These are phyloP conservation scores for Petrophora chlorosata DNA, from an alignment of 2,888 invertebrate species.

Conservation along the genomic window DNA sequence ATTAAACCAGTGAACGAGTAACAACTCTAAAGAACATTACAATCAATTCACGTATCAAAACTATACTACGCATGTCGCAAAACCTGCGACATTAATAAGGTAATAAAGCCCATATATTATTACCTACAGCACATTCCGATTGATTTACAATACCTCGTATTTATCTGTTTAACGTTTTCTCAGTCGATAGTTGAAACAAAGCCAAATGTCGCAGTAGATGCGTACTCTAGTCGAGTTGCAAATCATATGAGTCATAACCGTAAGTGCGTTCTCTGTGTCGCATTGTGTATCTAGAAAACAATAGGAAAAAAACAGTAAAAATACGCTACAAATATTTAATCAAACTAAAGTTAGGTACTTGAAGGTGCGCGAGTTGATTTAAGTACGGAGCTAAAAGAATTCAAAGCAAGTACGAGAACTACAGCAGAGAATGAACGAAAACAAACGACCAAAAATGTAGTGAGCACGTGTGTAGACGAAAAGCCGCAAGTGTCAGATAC, in stretches of 20 bases:
- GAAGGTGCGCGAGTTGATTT: slow-evolving; percentile 8
- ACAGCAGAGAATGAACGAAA: slow-evolving; percentile 46
- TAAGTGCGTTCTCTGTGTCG: slow-evolving; percentile 51
- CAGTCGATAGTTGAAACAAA: slow-evolving; percentile 59
- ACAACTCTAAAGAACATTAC: background rate
- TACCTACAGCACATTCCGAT: slow-evolving; percentile 34
- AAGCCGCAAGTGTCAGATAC: slow-evolving; percentile 41
- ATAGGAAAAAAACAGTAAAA: slow-evolving; percentile 29
- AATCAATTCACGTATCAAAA: background rate
- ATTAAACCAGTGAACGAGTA: background rate
- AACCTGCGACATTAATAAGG: slow-evolving; percentile 1
- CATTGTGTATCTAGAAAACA: slow-evolving; percentile 52
- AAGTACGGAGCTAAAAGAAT: slow-evolving; percentile 60
- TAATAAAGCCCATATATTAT: slow-evolving; percentile 29
- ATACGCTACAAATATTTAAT: background rate
- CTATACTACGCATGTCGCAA: background rate
- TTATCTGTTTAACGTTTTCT: slow-evolving; percentile 49
- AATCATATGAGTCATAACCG: slow-evolving; percentile 55
- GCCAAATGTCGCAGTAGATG: slow-evolving; percentile 67
- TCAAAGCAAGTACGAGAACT: slow-evolving; percentile 43
- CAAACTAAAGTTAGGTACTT: background rate
- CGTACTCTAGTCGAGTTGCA: slow-evolving; percentile 49
- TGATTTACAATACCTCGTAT: slow-evolving; percentile 43
- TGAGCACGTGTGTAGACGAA: slow-evolving; percentile 39
- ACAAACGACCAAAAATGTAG: slow-evolving; percentile 59